A percentile compares a stretch with the other conserved stretches of the same genome.
Conservation (phyloP, 2,797 vertebrate species). For the Rhinogobio ventralis region DNA sequence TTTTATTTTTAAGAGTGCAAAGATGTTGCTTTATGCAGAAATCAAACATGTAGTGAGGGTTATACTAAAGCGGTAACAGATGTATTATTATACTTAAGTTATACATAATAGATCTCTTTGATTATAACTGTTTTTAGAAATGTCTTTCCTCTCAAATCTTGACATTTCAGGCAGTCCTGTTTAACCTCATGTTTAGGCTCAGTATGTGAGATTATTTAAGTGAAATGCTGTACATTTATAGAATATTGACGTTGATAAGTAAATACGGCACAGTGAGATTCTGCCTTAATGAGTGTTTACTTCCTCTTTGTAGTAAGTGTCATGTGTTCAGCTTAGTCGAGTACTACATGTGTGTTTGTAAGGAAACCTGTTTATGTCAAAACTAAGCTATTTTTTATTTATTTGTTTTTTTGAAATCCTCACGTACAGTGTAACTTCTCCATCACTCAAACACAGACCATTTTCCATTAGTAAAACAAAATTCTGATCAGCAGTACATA, state of each 20-base stretch:
- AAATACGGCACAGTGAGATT: constrained; percentile 52
- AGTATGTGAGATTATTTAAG: constrained; percentile 22
- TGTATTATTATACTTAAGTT: not conserved
- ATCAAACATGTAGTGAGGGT: not conserved
- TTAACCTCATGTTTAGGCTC: constrained; percentile 11
- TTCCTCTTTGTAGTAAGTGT: constrained; percentile 52
- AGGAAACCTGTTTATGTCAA: constrained; percentile 27
- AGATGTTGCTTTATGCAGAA: not conserved
- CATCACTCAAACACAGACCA: not conserved
- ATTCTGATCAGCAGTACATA: not conserved
- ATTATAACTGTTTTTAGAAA: constrained; percentile 1
- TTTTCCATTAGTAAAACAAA: not conserved
- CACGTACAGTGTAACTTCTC: not conserved
- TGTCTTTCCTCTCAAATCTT: constrained; percentile 11
- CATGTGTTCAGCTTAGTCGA: constrained; percentile 31
- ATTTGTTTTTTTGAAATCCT: not conserved
- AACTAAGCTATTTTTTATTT: constrained; percentile 6
- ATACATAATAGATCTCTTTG: not conserved
- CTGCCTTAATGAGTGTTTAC: constrained; percentile 53
- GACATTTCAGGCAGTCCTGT: not conserved
- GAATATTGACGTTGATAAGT: constrained; percentile 26
- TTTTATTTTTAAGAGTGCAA: not conserved
- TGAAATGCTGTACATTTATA: constrained; percentile 38
- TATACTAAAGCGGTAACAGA: too few relatives aligned
- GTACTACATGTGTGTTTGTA: constrained; percentile 20